phyloP scores from a whole-genome alignment of 1,140 invertebrate genomes.

The Bombus waltoni region DNA sequence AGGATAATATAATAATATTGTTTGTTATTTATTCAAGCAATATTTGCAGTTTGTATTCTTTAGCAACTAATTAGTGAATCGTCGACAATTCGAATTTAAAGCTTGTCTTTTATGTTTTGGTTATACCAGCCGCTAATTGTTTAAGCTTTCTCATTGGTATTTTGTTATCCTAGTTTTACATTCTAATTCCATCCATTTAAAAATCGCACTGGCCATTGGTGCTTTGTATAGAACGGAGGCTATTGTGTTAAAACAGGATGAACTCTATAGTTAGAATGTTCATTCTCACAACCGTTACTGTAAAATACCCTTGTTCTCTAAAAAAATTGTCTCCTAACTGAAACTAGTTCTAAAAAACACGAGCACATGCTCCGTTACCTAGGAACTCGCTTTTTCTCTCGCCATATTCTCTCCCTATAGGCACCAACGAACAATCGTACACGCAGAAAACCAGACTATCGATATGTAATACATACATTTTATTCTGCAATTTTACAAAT shows the following conservation, averaged over 20 bases:
- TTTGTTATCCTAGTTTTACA: not conserved
- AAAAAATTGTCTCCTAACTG: constrained; percentile 70
- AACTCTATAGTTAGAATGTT: constrained; percentile 42
- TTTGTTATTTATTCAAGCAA: not conserved
- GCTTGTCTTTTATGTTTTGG: too few relatives aligned
- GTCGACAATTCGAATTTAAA: not conserved
- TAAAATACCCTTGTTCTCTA: constrained; percentile 66
- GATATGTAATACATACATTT: constrained; percentile 21
- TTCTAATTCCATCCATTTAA: not conserved
- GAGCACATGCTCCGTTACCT: constrained; percentile 39
- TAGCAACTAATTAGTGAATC: not conserved
- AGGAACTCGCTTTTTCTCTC: constrained; percentile 50
- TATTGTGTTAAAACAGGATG: constrained; percentile 52
- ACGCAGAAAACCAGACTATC: not conserved
- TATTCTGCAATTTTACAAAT: not conserved
- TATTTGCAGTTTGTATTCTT: not conserved
- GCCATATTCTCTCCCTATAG: not conserved
- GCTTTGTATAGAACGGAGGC: not conserved
- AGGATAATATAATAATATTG: not conserved
- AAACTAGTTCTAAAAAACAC: constrained; percentile 57
- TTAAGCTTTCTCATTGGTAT: not conserved
- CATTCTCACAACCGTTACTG: constrained; percentile 50
- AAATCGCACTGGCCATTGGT: not conserved
- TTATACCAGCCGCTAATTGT: not conserved
- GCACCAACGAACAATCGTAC: not conserved